phyloP scores from a whole-genome alignment of 2,113 vertebrate species.

The Todiramphus chloris region DNA sequence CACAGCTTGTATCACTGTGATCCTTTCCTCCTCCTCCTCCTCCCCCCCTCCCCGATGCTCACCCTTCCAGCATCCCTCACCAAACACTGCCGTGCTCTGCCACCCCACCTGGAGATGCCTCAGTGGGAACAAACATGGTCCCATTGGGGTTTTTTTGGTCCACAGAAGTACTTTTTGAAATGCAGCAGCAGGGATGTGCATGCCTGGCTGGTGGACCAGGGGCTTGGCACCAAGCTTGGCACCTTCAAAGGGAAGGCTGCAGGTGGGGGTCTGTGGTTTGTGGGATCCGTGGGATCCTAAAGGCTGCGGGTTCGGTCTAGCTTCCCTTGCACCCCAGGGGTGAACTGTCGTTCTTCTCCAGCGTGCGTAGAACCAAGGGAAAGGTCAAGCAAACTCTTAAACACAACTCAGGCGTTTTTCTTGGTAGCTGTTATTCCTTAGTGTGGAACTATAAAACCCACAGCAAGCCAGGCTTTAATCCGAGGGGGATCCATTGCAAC shows the following conservation, averaged over 20 bases:
- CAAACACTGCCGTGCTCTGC: fast-evolving
- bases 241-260: fast-evolving
- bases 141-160: fast-evolving
- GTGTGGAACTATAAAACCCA: neutral
- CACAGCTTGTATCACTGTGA: neutral
- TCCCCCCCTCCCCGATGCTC: neutral
- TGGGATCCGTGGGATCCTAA: neutral
- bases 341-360: neutral
- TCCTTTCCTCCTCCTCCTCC: neutral
- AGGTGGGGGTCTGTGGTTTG: fast-evolving
- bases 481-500: too few relatives aligned
- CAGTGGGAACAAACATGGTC: fast-evolving
- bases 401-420: neutral
- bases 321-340: neutral
- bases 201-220: neutral
- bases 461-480: neutral
- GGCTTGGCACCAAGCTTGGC: fast-evolving
- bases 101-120: neutral
- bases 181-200: fast-evolving
- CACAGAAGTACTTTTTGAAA: fast-evolving
- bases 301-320: neutral
- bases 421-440: neutral
- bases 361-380: neutral
- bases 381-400: fast-evolving
- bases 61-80: neutral